Conservation (phyloP, 2,797 vertebrate genomes). For the Acridotheres tristis region DNA sequence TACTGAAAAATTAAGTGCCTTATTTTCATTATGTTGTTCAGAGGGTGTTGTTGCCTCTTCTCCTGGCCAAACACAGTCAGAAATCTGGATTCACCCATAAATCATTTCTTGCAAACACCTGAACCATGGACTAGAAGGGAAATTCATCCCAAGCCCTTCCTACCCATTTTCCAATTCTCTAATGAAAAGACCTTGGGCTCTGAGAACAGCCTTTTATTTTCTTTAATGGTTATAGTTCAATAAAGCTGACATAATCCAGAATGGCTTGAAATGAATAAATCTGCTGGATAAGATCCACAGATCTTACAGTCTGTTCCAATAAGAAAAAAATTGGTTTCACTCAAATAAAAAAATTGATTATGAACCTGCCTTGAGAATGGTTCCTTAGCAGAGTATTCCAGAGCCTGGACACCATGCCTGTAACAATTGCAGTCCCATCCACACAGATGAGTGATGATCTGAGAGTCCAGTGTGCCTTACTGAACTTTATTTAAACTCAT, state of each 20-base stretch:
- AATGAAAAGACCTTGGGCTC: slow-evolving; percentile 26
- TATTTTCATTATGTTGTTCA: background rate
- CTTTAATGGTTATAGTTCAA: slow-evolving; percentile 45
- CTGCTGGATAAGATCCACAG: slow-evolving; percentile 24
- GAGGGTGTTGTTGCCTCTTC: background rate
- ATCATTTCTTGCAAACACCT: slow-evolving; percentile 43
- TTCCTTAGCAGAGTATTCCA: background rate
- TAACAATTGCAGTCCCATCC: background rate
- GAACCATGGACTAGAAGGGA: background rate
- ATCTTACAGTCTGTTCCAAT: background rate
- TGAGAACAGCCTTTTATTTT: slow-evolving; percentile 16
- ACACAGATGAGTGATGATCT: background rate
- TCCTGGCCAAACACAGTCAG: background rate
- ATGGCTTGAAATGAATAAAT: slow-evolving; percentile 16
- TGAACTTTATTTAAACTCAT: slow-evolving; percentile 32
- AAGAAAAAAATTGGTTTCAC: slow-evolving; percentile 9
- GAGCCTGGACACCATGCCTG: background rate
- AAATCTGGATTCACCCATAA: slow-evolving; percentile 40
- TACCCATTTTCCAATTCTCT: background rate
- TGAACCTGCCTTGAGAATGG: background rate
- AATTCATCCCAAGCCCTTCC: slow-evolving; percentile 24
- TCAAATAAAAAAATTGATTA: background rate
- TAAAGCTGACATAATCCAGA: slow-evolving; percentile 59
- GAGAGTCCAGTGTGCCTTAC: background rate
- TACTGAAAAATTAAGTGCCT: slow-evolving; percentile 25